phyloP scores from a whole-genome alignment of 2,113 vertebrate species.

The Meleagris gallopavo region DNA sequence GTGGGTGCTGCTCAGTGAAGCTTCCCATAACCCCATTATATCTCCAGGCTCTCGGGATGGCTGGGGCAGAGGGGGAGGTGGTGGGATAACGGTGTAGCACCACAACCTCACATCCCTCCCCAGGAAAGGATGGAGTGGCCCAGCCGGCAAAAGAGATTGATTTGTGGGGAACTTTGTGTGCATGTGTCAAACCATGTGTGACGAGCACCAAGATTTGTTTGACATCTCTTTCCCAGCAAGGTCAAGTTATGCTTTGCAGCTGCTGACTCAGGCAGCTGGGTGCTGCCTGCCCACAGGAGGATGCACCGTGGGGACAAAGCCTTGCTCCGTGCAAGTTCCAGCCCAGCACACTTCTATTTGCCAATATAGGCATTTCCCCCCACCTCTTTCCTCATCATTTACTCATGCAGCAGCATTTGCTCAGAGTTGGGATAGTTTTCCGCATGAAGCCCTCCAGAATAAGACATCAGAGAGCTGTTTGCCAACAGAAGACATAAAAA shows the following conservation, averaged over 20 bases:
- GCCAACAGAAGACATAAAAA: background rate
- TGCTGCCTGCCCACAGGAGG: background rate
- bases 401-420: background rate
- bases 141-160: background rate
- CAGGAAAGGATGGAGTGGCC: background rate
- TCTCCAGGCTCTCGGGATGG: fast-evolving
- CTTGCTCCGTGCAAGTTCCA: background rate
- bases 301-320: fast-evolving
- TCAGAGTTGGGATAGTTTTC: background rate
- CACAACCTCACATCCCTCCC: background rate
- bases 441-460: background rate
- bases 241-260: background rate
- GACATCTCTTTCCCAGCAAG: slow-evolving; percentile 45
- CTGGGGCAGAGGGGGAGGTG: background rate
- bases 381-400: background rate
- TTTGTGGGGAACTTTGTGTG: background rate
- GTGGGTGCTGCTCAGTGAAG: slow-evolving; percentile 8
- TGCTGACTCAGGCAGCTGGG: background rate
- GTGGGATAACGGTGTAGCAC: background rate
- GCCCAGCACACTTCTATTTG: background rate
- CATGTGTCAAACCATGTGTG: background rate
- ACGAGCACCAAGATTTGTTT: slow-evolving; percentile 49
- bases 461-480: background rate
- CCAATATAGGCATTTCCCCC: background rate
- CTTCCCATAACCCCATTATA: background rate